Evolutionary conservation across 2,113 vertebrate species (phyloP).

Genomic region (Serinus canaria): DNA sequence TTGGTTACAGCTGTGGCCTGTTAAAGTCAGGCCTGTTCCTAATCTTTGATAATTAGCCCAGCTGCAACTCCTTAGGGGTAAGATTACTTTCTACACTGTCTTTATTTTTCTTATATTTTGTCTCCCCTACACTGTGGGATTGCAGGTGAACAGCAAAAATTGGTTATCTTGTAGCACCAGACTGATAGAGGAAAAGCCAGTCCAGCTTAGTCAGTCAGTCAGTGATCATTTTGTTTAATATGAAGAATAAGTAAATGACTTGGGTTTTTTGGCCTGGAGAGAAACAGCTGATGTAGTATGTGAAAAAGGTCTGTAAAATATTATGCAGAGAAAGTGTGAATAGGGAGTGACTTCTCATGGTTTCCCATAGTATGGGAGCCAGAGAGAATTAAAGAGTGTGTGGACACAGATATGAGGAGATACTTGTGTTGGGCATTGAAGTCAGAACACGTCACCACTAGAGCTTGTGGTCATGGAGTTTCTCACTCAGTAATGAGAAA

Average conservation of each 20-base stretch:
- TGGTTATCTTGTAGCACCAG: background rate
- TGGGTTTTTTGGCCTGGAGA: background rate
- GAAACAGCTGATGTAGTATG: background rate
- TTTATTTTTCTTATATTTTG: too few relatives aligned
- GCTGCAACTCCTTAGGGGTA: too few relatives aligned
- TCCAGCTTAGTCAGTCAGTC: background rate
- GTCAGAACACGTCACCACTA: background rate
- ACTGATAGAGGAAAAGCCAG: background rate
- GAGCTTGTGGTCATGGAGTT: background rate
- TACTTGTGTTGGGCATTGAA: fast-evolving
- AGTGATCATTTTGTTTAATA: background rate
- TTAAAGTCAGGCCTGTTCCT: too few relatives aligned
- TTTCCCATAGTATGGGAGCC: background rate
- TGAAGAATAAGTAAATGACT: background rate
- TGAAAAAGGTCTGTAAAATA: background rate
- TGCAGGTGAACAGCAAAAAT: background rate
- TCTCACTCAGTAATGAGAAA: background rate
- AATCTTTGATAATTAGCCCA: too few relatives aligned
- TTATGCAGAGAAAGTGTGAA: background rate
- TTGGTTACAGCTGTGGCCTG: too few relatives aligned
- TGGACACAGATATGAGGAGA: background rate
- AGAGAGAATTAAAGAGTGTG: background rate
- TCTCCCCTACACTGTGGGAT: too few relatives aligned
- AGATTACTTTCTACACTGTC: too few relatives aligned
- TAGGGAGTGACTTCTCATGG: background rate